phyloP scores from a whole-genome alignment of 2,888 invertebrate genomes.

The Euproctis similis region DNA sequence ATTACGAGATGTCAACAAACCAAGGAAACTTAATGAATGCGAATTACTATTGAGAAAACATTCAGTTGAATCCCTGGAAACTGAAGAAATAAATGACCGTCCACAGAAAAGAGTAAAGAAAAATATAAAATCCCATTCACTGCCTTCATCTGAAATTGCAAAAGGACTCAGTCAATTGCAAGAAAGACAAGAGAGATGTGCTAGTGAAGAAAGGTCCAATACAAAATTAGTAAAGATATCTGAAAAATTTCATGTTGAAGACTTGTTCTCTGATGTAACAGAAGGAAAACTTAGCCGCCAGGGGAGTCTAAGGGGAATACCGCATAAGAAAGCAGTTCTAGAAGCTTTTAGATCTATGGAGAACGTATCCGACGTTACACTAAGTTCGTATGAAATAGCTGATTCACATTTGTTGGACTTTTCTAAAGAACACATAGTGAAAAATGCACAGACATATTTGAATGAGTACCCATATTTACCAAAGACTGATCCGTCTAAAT shows the following conservation, averaged over 20 bases:
- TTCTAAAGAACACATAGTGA: conserved; percentile 45
- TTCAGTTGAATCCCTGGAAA: conserved; percentile 56
- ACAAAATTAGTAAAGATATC: conserved; percentile 63
- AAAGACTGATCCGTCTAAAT: conserved; percentile 66
- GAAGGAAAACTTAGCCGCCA: conserved; percentile 63
- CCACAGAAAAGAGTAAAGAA: conserved; percentile 44
- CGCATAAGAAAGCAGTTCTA: conserved; percentile 70
- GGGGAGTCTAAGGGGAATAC: conserved; percentile 70
- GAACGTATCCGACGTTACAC: conserved; percentile 47
- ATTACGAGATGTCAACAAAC: conserved; percentile 43
- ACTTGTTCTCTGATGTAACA: conserved; percentile 66
- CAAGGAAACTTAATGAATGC: conserved; percentile 55
- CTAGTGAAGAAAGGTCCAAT: conserved; percentile 12
- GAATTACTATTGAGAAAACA: conserved; percentile 46
- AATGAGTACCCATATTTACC: conserved; percentile 69
- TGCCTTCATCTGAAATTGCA: conserved; percentile 64
- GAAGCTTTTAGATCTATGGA: conserved; percentile 72
- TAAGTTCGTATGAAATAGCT: conserved; percentile 59
- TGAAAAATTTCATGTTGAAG: conserved; percentile 70
- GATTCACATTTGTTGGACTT: conserved; percentile 50
- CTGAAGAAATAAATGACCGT: conserved; percentile 14
- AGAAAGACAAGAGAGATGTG: conserved; percentile 29
- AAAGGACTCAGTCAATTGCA: conserved; percentile 57
- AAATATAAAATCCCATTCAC: conserved; percentile 54
- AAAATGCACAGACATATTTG: conserved; percentile 62